These are phyloP conservation scores for Electrophaes corylata DNA, from an alignment of 2,888 invertebrate species.

Conservation along the genomic window DNA sequence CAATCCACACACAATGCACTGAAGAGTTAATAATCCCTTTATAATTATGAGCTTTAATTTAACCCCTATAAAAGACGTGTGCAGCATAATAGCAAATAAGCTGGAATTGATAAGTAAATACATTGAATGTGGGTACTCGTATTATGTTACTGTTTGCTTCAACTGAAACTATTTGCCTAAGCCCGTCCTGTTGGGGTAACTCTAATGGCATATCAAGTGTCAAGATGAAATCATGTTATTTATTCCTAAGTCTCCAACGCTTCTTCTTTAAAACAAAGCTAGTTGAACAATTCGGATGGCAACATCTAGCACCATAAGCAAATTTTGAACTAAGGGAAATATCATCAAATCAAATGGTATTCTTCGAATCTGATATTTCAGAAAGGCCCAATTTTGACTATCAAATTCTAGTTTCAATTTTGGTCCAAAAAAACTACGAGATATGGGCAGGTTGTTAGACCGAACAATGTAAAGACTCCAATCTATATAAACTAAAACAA, in stretches of 20 bases:
- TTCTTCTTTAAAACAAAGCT: neutral
- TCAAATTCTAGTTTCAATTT: too few relatives aligned
- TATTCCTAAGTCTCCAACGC: neutral
- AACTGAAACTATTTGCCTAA: slow-evolving; percentile 21
- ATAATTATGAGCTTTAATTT: neutral
- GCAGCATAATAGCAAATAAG: neutral
- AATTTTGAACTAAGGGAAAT: too few relatives aligned
- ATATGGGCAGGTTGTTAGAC: too few relatives aligned
- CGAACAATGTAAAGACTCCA: too few relatives aligned
- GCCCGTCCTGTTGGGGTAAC: slow-evolving; percentile 8
- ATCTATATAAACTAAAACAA: too few relatives aligned
- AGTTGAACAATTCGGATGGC: neutral
- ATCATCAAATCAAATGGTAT: too few relatives aligned
- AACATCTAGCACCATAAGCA: too few relatives aligned
- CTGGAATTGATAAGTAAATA: slow-evolving; percentile 3
- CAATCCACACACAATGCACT: neutral
- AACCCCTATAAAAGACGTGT: neutral
- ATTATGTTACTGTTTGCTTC: slow-evolving; percentile 20
- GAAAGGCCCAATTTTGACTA: too few relatives aligned
- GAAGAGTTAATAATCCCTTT: too few relatives aligned
- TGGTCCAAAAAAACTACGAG: too few relatives aligned
- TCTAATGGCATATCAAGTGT: slow-evolving; percentile 22
- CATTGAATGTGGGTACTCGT: slow-evolving; percentile 9
- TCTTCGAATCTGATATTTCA: too few relatives aligned
- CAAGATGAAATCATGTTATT: slow-evolving; percentile 11